Conservation (phyloP, 2,888 invertebrate species). For the Agriopis leucophaearia region DNA sequence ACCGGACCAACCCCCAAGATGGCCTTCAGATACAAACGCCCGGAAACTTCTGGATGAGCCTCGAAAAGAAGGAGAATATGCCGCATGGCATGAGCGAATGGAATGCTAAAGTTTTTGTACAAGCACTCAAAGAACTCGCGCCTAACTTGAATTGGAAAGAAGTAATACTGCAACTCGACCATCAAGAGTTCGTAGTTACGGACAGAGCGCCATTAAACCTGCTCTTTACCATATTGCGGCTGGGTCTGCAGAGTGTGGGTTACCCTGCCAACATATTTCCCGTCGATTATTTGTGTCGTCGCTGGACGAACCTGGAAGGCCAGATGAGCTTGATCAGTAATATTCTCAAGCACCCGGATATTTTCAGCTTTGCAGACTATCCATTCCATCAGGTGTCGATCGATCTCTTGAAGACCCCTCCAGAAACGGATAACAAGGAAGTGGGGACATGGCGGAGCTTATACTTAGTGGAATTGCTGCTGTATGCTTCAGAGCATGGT, state of each 20-base stretch:
- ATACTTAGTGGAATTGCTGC: constrained; percentile 95
- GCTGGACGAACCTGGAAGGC: constrained; percentile 97
- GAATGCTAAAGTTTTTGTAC: constrained; percentile 98
- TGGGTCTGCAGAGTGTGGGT: constrained; percentile 92
- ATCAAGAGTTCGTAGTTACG: constrained; percentile 95
- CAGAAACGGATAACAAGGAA: constrained; percentile 98
- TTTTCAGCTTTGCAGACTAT: constrained; percentile 97
- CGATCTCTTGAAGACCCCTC: constrained; percentile 96
- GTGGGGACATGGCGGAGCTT: constrained; percentile 97
- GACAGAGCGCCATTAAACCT: constrained; percentile 94
- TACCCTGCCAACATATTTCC: constrained; percentile 92
- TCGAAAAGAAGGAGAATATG: constrained; percentile 85
- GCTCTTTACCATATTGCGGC: constrained; percentile 92
- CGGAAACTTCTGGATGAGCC: constrained; percentile 88
- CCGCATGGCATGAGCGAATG: constrained; percentile 88
- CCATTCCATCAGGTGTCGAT: constrained; percentile 94
- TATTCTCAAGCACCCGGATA: constrained; percentile 95
- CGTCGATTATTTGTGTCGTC: constrained; percentile 94
- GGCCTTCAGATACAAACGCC: constrained; percentile 90
- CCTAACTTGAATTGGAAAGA: constrained; percentile 97
- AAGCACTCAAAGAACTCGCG: constrained; percentile 94
- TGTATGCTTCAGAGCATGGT: constrained; percentile 95
- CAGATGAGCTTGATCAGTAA: constrained; percentile 95
- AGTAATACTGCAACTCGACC: constrained; percentile 96
- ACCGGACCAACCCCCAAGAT: constrained; percentile 88